phyloP scores from a whole-genome alignment of 2,113 vertebrate species.

The Drymodes brunneopygia region DNA sequence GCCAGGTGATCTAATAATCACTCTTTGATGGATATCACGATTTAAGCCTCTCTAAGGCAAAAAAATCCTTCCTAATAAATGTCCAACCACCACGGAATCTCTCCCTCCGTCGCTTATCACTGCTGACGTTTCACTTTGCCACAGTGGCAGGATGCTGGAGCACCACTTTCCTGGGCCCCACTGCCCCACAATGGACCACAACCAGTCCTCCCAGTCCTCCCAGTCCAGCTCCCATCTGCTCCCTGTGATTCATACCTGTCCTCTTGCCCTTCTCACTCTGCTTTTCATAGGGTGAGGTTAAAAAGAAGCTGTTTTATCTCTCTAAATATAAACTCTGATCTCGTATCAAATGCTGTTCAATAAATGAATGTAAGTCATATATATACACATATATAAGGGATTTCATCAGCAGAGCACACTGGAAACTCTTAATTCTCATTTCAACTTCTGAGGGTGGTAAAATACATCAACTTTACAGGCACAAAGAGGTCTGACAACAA shows the following conservation, averaged over 20 bases:
- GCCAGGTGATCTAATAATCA: neutral
- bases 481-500: neutral
- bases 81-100: neutral
- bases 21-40: neutral
- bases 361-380: neutral
- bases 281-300: neutral
- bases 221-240: neutral
- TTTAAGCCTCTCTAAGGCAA: neutral
- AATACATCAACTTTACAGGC: neutral
- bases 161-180: neutral
- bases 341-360: neutral
- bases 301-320: neutral
- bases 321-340: neutral
- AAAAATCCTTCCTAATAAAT: neutral
- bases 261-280: neutral
- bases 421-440: neutral
- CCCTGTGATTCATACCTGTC: neutral
- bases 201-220: neutral
- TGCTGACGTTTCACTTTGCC: accelerated
- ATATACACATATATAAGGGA: neutral
- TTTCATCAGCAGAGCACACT: neutral
- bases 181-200: accelerated
- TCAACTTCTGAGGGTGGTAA: neutral
- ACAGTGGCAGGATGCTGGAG: neutral
- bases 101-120: neutral